These are phyloP conservation scores for Mionectes olivaceus DNA, from an alignment of 2,797 vertebrate species.

Conservation along the genomic window DNA sequence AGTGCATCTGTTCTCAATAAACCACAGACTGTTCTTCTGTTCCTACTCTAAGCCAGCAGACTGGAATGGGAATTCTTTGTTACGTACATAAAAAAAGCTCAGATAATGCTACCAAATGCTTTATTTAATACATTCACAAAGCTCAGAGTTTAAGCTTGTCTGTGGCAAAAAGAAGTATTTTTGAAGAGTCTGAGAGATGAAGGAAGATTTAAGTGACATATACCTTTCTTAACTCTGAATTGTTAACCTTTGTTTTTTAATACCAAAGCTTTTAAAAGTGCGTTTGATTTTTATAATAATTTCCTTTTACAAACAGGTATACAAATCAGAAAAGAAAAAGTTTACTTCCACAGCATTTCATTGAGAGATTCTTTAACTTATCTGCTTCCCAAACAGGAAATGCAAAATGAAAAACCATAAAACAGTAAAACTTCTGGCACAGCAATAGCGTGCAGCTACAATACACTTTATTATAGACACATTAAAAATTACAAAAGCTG, in stretches of 20 bases:
- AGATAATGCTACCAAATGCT: conserved; percentile 84
- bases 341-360: not conserved
- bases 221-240: conserved; percentile 10
- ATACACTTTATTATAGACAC: conserved; percentile 34
- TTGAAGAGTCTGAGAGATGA: conserved; percentile 54
- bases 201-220: conserved; percentile 35
- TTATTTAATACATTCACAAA: conserved; percentile 78
- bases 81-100: conserved; percentile 83
- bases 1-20: conserved; percentile 89
- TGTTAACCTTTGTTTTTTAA: conserved; percentile 26
- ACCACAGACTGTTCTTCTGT: conserved; percentile 87
- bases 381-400: conserved; percentile 32
- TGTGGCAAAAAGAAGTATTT: conserved; percentile 60
- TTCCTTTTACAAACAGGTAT: not conserved
- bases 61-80: conserved; percentile 86
- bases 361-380: conserved; percentile 21
- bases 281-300: not conserved
- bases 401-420: conserved; percentile 39
- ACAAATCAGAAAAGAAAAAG: not conserved
- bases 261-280: not conserved
- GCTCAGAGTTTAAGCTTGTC: conserved; percentile 77
- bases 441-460: not conserved
- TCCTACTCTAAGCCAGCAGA: conserved; percentile 81
- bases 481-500: conserved; percentile 74
- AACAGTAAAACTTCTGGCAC: conserved; percentile 49